These are phyloP conservation scores for Panopea generosa DNA, from an alignment of 2,888 invertebrate species.

Conservation along the genomic window DNA sequence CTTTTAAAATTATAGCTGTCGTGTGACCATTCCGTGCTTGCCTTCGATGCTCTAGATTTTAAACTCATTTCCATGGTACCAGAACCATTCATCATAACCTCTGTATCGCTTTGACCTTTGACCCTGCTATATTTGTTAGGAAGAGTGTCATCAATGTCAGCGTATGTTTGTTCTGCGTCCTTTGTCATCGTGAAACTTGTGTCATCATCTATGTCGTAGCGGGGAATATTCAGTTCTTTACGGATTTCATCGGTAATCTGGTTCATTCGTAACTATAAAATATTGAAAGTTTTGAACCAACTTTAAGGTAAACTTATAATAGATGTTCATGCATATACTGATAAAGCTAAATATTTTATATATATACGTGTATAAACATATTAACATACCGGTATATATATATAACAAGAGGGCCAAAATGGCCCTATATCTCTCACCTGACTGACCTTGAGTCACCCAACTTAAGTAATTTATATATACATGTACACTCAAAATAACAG, in stretches of 20 bases:
- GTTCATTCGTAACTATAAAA: slow-evolving; percentile 76
- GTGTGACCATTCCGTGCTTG: slow-evolving; percentile 57
- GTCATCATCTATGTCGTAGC: slow-evolving; percentile 60
- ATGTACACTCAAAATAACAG: no score
- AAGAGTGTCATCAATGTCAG: slow-evolving; percentile 9
- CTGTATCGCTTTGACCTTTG: slow-evolving; percentile 17
- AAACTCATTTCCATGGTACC: slow-evolving; percentile 52
- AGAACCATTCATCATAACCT: slow-evolving; percentile 40
- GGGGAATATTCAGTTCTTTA: slow-evolving; percentile 75
- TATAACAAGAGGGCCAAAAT: no score
- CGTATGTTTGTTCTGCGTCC: slow-evolving; percentile 12
- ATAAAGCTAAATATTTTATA: no score
- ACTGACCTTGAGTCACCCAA: no score
- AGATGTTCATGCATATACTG: no score
- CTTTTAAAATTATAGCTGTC: slow-evolving; percentile 69
- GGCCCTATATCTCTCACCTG: no score
- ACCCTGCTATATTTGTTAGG: slow-evolving; percentile 10
- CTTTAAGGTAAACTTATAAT: no score
- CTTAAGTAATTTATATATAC: no score
- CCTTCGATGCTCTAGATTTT: slow-evolving; percentile 51
- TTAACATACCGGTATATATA: no score
- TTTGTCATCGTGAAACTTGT: slow-evolving; percentile 50
- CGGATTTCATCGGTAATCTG: slow-evolving; percentile 76
- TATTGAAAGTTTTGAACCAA: no score
- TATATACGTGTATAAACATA: no score